phyloP scores from a whole-genome alignment of 2,888 invertebrate genomes.

The Harmothoe impar region DNA sequence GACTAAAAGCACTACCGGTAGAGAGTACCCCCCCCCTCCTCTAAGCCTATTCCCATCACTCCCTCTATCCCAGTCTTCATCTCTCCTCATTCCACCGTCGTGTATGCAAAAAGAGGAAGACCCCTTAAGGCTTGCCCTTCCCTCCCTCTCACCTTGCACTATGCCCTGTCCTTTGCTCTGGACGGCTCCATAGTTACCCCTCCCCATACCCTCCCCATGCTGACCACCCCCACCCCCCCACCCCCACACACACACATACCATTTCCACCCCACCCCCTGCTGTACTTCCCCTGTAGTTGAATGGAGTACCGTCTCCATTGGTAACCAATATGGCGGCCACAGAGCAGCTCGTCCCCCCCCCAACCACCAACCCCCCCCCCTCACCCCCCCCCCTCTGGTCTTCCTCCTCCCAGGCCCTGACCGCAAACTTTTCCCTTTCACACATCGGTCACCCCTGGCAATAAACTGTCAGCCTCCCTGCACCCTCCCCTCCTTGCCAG shows the following conservation, averaged over 20 bases:
- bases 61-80: too few species aligned
- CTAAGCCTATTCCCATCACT: too few species aligned
- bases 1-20: too few species aligned
- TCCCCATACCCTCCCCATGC: background rate
- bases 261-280: background rate
- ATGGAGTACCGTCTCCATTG: background rate
- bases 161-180: background rate
- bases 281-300: background rate
- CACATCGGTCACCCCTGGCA: constrained; percentile 38
- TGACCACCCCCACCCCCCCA: background rate
- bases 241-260: background rate
- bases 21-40: too few species aligned
- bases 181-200: background rate
- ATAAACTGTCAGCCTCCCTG: constrained; percentile 31
- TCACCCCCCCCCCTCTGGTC: too few species aligned
- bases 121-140: background rate
- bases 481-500: background rate
- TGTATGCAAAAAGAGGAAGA: too few species aligned
- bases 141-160: background rate
- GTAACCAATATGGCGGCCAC: constrained; percentile 49
- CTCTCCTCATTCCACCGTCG: too few species aligned
- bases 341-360: background rate
- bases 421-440: constrained; percentile 58
- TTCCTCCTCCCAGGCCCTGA: background rate
- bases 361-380: background rate